Percentiles rank a stretch among this genome's conserved stretches.
phyloP scores from a whole-genome alignment of 2,797 vertebrate genomes.

The Clarias fuscus region DNA sequence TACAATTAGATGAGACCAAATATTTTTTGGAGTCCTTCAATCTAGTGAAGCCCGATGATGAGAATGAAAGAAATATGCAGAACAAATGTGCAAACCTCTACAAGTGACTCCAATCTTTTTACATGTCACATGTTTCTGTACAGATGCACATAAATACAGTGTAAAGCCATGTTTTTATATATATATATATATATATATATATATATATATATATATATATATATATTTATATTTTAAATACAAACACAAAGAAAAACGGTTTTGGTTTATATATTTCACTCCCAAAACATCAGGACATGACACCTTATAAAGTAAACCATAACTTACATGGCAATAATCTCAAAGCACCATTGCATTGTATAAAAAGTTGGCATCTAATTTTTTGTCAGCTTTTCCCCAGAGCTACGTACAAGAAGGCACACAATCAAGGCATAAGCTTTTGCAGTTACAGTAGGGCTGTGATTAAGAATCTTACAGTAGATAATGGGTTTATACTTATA shows the following conservation, averaged over 20 bases:
- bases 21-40: not conserved
- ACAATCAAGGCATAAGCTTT: not conserved
- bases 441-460: not conserved
- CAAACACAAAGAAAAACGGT: too few relatives aligned
- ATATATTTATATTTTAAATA: too few relatives aligned
- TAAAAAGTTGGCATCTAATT: not conserved
- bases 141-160: not conserved
- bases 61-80: not conserved
- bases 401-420: not conserved
- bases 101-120: not conserved
- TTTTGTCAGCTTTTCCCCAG: not conserved
- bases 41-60: not conserved
- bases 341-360: not conserved
- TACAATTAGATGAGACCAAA: not conserved
- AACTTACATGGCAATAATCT: not conserved
- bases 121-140: not conserved
- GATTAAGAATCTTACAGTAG: not conserved
- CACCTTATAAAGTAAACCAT: not conserved
- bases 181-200: too few relatives aligned
- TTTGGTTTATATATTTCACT: too few relatives aligned
- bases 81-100: not conserved
- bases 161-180: not conserved
- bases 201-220: too few relatives aligned
- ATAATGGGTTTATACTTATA: not conserved
- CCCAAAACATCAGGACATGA: not conserved